Conservation (phyloP, 2,113 vertebrate genomes). For the Cavia porcellus region DNA sequence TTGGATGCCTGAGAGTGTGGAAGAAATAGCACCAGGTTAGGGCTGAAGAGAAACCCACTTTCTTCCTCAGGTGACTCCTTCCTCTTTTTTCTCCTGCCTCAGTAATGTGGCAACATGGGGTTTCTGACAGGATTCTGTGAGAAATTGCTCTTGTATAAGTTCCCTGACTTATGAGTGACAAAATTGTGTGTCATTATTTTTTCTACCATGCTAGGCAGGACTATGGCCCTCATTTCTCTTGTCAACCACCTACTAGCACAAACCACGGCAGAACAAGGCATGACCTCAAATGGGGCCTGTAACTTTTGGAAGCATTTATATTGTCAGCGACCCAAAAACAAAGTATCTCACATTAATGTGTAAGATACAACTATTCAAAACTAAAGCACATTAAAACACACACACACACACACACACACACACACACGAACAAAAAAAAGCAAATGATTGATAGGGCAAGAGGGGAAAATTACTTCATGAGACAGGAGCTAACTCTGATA, state of each 20-base stretch:
- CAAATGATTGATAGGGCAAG: not conserved
- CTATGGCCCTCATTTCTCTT: not conserved
- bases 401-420: no score
- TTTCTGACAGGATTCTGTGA: not conserved
- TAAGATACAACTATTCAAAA: slow-evolving; percentile 13
- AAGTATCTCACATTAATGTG: not conserved
- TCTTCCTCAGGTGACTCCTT: not conserved
- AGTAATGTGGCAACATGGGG: not conserved
- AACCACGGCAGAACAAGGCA: not conserved
- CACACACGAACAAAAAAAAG: not conserved
- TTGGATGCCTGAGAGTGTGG: not conserved
- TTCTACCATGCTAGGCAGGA: not conserved
- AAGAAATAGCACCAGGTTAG: not conserved
- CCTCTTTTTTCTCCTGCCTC: not conserved
- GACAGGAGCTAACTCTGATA: not conserved
- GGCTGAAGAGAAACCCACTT: not conserved
- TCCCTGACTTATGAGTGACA: not conserved
- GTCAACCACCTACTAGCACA: not conserved
- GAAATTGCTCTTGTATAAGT: not conserved
- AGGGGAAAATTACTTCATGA: not conserved
- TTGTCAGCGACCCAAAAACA: not conserved
- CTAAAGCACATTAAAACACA: no score
- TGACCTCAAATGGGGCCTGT: not conserved
- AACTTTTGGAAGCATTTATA: not conserved
- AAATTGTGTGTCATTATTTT: not conserved